These are phyloP conservation scores for Parapsyche elsis DNA, from an alignment of 1,140 invertebrate species.

Conservation along the genomic window DNA sequence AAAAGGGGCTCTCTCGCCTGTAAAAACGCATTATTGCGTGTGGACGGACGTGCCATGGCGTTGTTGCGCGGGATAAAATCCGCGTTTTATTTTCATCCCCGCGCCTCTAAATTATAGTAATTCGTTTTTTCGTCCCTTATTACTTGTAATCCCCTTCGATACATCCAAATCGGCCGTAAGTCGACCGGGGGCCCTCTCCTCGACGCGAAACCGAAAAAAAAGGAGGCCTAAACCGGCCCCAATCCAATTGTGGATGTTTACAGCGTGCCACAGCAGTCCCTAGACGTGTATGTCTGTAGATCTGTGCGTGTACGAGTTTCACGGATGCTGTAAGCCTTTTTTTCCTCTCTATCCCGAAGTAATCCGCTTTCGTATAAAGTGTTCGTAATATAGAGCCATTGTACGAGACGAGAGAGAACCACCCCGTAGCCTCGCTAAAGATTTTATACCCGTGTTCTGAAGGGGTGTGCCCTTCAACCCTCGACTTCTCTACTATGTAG, in stretches of 20 bases:
- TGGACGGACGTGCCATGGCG: neutral
- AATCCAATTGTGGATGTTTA: slow-evolving; percentile 51
- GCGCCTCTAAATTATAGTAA: slow-evolving; percentile 16
- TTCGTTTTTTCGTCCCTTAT: slow-evolving; percentile 27
- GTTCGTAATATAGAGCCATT: slow-evolving; percentile 50
- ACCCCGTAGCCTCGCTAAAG: slow-evolving; percentile 33
- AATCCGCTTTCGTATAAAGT: slow-evolving; percentile 50
- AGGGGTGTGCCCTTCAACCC: no score
- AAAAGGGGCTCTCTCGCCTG: neutral
- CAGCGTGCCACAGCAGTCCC: slow-evolving; percentile 37
- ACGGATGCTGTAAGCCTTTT: slow-evolving; percentile 42
- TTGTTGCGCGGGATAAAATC: neutral
- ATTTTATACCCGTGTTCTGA: slow-evolving; percentile 33
- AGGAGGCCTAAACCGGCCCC: slow-evolving; percentile 15
- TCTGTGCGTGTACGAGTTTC: neutral
- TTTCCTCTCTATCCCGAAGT: slow-evolving; percentile 39
- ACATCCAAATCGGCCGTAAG: slow-evolving; percentile 36
- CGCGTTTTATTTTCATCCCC: slow-evolving; percentile 7
- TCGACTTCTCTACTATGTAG: no score
- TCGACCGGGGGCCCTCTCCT: neutral
- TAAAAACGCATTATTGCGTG: neutral
- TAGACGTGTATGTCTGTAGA: neutral
- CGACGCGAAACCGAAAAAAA: neutral
- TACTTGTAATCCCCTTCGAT: slow-evolving; percentile 37
- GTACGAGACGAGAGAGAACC: slow-evolving; percentile 38